Conservation (phyloP, 2,888 invertebrate species). For the Hirtodrosophila alboralis region DNA sequence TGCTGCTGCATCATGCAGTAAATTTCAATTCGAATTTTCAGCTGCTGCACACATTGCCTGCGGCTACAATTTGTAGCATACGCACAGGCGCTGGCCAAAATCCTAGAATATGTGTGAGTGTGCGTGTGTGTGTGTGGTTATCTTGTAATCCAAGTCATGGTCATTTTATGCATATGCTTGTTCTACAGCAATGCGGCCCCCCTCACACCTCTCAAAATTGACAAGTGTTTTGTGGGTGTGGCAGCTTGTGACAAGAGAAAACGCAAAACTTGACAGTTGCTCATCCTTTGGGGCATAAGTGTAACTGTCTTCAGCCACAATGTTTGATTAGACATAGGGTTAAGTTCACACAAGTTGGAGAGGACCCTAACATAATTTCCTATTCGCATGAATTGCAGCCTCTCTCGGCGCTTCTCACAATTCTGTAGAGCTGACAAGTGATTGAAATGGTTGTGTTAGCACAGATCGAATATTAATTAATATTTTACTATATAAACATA, state of each 20-base stretch:
- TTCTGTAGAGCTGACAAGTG: too few species aligned
- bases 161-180: slow-evolving; percentile 64
- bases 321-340: slow-evolving; percentile 25
- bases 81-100: slow-evolving; percentile 49
- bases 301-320: slow-evolving; percentile 20
- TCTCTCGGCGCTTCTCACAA: neutral
- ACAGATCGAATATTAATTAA: neutral
- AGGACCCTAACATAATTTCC: slow-evolving; percentile 29
- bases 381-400: slow-evolving; percentile 32
- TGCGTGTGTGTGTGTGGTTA: slow-evolving; percentile 1
- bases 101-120: slow-evolving; percentile 23
- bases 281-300: neutral
- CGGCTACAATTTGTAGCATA: slow-evolving; percentile 49
- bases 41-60: slow-evolving; percentile 5
- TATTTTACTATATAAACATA: too few species aligned
- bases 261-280: slow-evolving; percentile 25
- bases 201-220: slow-evolving; percentile 30
- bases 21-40: slow-evolving; percentile 18
- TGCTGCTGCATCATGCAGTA: slow-evolving; percentile 10
- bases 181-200: slow-evolving; percentile 46
- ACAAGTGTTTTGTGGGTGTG: slow-evolving; percentile 54
- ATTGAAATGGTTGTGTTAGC: too few species aligned
- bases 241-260: slow-evolving; percentile 26
- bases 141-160: slow-evolving; percentile 43
- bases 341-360: slow-evolving; percentile 6